Evolutionary conservation across 2,888 invertebrate genomes (phyloP).

Genomic region (Dexiosoma caninum): DNA sequence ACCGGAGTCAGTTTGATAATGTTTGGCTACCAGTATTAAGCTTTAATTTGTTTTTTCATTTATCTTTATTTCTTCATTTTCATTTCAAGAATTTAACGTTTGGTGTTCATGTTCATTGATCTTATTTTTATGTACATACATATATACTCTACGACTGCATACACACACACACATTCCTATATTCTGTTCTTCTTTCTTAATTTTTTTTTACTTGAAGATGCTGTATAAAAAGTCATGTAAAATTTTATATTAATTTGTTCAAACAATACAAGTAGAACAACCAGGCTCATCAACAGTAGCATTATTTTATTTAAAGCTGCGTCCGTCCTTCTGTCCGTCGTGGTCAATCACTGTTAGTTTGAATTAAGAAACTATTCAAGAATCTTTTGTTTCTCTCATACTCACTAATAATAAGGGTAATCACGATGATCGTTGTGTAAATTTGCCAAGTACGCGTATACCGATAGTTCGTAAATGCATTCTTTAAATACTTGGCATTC

Average conservation of each 20-base stretch:
- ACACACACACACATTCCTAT: too few species aligned
- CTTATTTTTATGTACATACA: slow-evolving; percentile 47
- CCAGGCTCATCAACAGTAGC: not conserved
- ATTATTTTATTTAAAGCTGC: slow-evolving; percentile 12
- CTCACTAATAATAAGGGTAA: too few species aligned
- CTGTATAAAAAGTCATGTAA: not conserved
- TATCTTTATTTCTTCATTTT: slow-evolving; percentile 19
- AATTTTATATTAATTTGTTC: slow-evolving; percentile 41
- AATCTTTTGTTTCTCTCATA: too few species aligned
- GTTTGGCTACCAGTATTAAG: slow-evolving; percentile 62
- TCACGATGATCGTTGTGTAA: too few species aligned
- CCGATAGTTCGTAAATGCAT: too few species aligned
- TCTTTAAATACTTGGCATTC: too few species aligned
- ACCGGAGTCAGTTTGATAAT: slow-evolving; percentile 24
- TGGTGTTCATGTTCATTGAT: slow-evolving; percentile 59
- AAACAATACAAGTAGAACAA: not conserved
- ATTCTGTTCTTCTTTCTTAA: not conserved
- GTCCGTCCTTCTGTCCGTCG: slow-evolving; percentile 7
- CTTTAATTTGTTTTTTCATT: slow-evolving; percentile 58
- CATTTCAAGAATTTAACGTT: slow-evolving; percentile 31
- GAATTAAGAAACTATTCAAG: not conserved
- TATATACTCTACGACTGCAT: too few species aligned
- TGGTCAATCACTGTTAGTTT: slow-evolving; percentile 23
- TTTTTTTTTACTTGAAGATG: not conserved
- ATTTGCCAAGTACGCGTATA: too few species aligned